Conservation (phyloP, 2,888 invertebrate genomes). For the Xanthia togata region DNA sequence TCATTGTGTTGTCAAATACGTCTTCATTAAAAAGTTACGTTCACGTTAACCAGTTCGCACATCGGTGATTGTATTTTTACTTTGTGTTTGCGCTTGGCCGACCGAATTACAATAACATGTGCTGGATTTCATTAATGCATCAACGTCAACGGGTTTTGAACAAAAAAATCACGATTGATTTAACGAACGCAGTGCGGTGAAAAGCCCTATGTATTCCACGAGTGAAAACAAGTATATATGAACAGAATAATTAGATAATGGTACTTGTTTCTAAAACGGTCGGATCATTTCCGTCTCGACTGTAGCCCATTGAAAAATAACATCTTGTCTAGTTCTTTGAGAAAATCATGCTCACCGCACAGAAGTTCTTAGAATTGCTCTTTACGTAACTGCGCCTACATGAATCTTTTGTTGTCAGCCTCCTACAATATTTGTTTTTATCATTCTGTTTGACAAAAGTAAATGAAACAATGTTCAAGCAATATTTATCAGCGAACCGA, state of each 20-base stretch:
- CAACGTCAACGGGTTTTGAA: slow-evolving; percentile 24
- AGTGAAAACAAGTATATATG: slow-evolving; percentile 15
- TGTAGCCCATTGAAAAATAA: slow-evolving; percentile 20
- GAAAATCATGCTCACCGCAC: slow-evolving; percentile 9
- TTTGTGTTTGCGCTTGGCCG: background rate
- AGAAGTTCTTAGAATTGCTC: slow-evolving; percentile 14
- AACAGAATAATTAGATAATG: background rate
- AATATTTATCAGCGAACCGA: too few relatives aligned
- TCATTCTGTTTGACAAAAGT: slow-evolving; percentile 29
- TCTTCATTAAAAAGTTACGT: slow-evolving; percentile 34
- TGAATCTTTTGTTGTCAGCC: slow-evolving; percentile 27
- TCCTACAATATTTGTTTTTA: slow-evolving; percentile 13
- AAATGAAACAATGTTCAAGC: slow-evolving; percentile 35
- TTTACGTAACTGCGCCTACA: slow-evolving; percentile 10
- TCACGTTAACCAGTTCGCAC: slow-evolving; percentile 11
- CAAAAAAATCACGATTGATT: slow-evolving; percentile 29
- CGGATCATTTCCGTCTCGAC: slow-evolving; percentile 2
- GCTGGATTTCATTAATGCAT: slow-evolving; percentile 43
- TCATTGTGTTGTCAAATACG: background rate
- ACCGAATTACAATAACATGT: slow-evolving; percentile 38
- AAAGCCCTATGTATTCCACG: background rate
- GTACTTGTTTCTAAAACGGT: slow-evolving; percentile 9
- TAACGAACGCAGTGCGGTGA: slow-evolving; percentile 6
- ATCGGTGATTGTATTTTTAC: slow-evolving; percentile 19
- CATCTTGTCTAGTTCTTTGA: slow-evolving; percentile 31